Evolutionary conservation across 2,888 invertebrate genomes (phyloP).

Genomic region (Lasioglossum marginatum): DNA sequence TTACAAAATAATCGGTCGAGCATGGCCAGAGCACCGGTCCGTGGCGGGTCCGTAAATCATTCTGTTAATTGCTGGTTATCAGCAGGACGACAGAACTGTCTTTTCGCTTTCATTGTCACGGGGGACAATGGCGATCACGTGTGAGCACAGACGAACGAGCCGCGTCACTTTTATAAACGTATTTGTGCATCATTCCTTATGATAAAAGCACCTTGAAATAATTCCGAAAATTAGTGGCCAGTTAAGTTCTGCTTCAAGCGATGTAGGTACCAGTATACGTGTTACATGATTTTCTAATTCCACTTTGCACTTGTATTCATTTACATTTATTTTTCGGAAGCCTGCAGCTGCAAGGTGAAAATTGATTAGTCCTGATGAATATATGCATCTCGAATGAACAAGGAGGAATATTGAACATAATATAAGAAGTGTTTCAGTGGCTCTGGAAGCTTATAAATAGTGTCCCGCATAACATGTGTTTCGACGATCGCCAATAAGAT

Average conservation of each 20-base stretch:
- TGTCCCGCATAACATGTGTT: not conserved
- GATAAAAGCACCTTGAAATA: not conserved
- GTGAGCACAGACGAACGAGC: constrained; percentile 29
- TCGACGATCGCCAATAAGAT: fast-evolving
- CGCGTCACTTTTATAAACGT: not conserved
- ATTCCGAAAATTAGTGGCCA: not conserved
- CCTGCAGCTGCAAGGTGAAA: not conserved
- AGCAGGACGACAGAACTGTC: constrained; percentile 65
- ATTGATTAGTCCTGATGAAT: not conserved
- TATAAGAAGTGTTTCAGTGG: not conserved
- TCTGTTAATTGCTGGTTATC: constrained; percentile 78
- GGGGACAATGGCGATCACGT: constrained; percentile 64
- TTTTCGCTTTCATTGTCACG: constrained; percentile 54
- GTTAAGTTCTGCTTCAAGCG: not conserved
- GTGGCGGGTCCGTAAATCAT: constrained; percentile 75
- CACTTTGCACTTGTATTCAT: not conserved
- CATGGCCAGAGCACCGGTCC: constrained; percentile 21
- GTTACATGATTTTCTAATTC: not conserved
- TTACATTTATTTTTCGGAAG: not conserved
- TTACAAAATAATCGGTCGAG: constrained; percentile 72
- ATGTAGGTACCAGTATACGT: not conserved
- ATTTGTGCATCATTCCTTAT: not conserved
- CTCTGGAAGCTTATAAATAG: not conserved
- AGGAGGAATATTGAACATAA: not conserved
- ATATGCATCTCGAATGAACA: not conserved